Conservation (phyloP, 2,888 invertebrate species). For the Tenthredo mesomela region DNA sequence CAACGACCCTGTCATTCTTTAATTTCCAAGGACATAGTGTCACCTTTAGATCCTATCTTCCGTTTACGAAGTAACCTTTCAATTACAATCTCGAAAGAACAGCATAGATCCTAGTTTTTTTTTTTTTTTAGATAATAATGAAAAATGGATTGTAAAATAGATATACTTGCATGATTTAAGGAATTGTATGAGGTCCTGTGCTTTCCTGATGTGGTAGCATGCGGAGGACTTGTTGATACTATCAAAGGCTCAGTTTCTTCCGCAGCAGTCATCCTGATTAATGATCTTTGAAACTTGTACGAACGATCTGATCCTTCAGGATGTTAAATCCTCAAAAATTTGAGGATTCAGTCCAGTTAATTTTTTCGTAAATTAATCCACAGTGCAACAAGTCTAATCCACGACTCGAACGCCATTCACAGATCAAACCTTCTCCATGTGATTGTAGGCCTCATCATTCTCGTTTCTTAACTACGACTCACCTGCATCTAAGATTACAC, state of each 20-base stretch:
- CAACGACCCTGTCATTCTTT: constrained; percentile 25
- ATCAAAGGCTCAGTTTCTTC: constrained; percentile 71
- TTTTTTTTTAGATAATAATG: neutral
- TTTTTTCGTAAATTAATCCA: neutral
- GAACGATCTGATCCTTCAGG: neutral
- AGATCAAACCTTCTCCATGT: neutral
- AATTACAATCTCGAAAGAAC: neutral
- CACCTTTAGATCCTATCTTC: neutral
- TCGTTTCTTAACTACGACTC: neutral
- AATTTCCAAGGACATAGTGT: neutral
- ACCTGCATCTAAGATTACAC: constrained; percentile 2
- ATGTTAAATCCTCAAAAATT: neutral
- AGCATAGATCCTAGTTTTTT: neutral
- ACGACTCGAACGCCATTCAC: neutral
- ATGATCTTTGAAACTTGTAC: neutral
- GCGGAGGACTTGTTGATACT: constrained; percentile 56
- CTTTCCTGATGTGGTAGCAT: constrained; percentile 56
- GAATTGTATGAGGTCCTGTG: constrained; percentile 66
- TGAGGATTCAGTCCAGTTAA: neutral
- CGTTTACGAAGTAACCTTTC: neutral
- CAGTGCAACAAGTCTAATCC: neutral
- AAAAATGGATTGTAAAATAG: neutral
- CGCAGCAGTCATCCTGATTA: constrained; percentile 65
- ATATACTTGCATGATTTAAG: constrained; percentile 65
- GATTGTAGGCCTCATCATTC: neutral